These are phyloP conservation scores for Varroa destructor DNA, from an alignment of 1,140 invertebrate species.

Conservation along the genomic window DNA sequence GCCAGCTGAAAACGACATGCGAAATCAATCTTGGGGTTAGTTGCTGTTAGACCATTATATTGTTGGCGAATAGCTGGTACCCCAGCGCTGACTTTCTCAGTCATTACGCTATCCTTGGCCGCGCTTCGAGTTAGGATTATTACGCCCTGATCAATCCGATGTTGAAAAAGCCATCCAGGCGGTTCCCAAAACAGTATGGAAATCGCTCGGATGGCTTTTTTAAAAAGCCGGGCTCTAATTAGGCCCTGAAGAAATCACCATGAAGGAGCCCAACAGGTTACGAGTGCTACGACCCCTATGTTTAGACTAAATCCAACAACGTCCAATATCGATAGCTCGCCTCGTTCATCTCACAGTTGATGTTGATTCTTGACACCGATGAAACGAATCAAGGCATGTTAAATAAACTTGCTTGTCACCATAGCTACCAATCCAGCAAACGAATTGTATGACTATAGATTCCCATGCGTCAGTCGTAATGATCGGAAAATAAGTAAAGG, in stretches of 20 bases:
- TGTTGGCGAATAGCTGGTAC: conserved; percentile 4
- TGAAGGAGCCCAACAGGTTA: background rate
- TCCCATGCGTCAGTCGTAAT: background rate
- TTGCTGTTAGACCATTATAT: background rate
- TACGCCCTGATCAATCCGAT: conserved; percentile 1
- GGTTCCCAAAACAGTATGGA: background rate
- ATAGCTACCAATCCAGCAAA: background rate
- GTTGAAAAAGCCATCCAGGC: background rate
- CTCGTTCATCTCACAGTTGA: conserved; percentile 2
- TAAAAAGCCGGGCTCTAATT: background rate
- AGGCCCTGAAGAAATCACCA: background rate
- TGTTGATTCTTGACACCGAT: conserved; percentile 4
- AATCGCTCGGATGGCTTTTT: background rate
- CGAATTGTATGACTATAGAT: background rate
- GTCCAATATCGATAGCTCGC: conserved; percentile 14
- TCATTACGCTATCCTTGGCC: background rate
- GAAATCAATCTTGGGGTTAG: background rate
- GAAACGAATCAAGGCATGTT: background rate
- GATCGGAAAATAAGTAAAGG: conserved; percentile 8
- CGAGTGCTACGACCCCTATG: background rate
- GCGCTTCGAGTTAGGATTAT: background rate
- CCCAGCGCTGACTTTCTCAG: background rate
- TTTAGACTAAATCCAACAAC: background rate
- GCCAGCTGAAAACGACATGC: background rate
- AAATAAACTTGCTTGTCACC: background rate